Percentiles rank a stretch among this genome's conserved stretches.
Evolutionary conservation across 2,888 invertebrate genomes (phyloP).

Genomic region (Mythimna ferrago): DNA sequence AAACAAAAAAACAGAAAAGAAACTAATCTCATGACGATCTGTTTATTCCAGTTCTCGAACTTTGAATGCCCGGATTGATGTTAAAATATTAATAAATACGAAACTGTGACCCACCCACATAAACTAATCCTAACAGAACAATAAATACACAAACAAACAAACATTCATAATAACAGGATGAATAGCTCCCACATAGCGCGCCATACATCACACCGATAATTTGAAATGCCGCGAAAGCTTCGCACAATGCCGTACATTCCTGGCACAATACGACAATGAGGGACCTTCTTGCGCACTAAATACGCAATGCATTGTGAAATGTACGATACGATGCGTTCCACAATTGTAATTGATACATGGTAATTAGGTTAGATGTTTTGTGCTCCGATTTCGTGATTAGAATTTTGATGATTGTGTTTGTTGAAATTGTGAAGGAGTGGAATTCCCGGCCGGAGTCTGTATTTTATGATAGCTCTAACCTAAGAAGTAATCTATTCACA

Average conservation of each 20-base stretch:
- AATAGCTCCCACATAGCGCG: conserved; percentile 40
- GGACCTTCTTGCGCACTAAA: conserved; percentile 56
- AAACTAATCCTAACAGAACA: conserved; percentile 29
- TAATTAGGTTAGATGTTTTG: conserved; percentile 56
- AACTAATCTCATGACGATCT: too few species aligned
- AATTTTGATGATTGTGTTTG: conserved; percentile 8
- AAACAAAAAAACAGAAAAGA: too few species aligned
- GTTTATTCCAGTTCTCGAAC: too few species aligned
- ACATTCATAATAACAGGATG: conserved; percentile 47
- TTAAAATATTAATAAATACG: neutral
- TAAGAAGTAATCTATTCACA: too few species aligned
- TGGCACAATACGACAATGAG: conserved; percentile 59
- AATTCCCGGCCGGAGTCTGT: too few species aligned
- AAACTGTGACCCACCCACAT: neutral
- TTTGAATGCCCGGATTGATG: too few species aligned
- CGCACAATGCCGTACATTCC: conserved; percentile 63
- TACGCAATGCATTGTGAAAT: conserved; percentile 60
- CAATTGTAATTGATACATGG: conserved; percentile 52
- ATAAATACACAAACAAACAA: conserved; percentile 46
- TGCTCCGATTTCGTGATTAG: conserved; percentile 30
- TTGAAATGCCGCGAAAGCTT: conserved; percentile 63
- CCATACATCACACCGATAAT: conserved; percentile 64
- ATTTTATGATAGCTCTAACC: too few species aligned
- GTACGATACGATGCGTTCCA: conserved; percentile 54
- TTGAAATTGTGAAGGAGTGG: neutral